phyloP scores from a whole-genome alignment of 2,888 invertebrate species.

The Marasmarcha lunaedactyla region DNA sequence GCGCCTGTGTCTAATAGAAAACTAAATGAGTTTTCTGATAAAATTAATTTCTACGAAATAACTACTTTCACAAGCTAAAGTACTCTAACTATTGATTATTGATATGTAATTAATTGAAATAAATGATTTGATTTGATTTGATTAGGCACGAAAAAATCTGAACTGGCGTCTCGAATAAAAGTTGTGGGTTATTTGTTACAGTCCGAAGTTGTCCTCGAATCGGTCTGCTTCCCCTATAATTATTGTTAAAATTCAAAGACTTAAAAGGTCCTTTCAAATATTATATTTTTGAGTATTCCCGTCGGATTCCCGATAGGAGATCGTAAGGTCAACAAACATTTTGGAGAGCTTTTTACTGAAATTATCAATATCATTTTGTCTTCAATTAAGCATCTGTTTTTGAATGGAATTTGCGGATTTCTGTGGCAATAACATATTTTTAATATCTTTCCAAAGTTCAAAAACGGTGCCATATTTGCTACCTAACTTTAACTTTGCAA shows the following conservation, averaged over 20 bases:
- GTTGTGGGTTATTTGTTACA: not conserved
- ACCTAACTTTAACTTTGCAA: slow-evolving; percentile 6
- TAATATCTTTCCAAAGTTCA: slow-evolving; percentile 7
- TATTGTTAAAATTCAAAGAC: not conserved
- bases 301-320: slow-evolving; percentile 8
- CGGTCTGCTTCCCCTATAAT: not conserved
- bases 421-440: slow-evolving; percentile 4
- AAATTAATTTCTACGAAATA: not conserved
- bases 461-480: slow-evolving; percentile 2
- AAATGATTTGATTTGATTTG: no score
- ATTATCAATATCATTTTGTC: slow-evolving; percentile 5
- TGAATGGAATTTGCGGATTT: slow-evolving; percentile 7
- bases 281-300: slow-evolving; percentile 3
- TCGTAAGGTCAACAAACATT: slow-evolving; percentile 9
- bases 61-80: not conserved
- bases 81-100: slow-evolving; percentile 4
- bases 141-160: slow-evolving; percentile 12
- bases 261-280: slow-evolving; percentile 3
- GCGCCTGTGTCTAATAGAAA: slow-evolving; percentile 6
- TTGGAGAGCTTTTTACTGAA: slow-evolving; percentile 5
- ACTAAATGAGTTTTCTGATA: not conserved
- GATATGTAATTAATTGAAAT: no score
- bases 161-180: not conserved
- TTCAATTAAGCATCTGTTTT: slow-evolving; percentile 1
- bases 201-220: not conserved